Evolutionary conservation across 2,888 invertebrate genomes (phyloP).

Genomic region (Ashinkailepas kermadecensis): DNA sequence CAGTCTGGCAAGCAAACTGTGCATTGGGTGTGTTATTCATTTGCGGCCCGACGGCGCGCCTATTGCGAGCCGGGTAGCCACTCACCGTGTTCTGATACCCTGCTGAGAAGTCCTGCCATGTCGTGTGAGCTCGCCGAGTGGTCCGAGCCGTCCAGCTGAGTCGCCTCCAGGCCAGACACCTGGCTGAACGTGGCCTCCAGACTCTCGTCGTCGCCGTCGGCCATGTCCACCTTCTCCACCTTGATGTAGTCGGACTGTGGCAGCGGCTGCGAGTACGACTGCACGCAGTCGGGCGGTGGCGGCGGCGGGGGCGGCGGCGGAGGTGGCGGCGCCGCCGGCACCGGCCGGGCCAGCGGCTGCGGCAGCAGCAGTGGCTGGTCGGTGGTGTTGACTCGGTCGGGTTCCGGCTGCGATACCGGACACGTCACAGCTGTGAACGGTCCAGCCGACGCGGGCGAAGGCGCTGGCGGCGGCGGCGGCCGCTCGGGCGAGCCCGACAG

Average conservation of each 20-base stretch:
- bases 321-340: background rate
- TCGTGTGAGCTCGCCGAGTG: background rate
- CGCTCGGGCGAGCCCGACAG: background rate
- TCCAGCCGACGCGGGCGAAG: background rate
- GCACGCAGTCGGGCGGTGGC: background rate
- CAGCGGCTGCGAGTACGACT: background rate
- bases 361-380: background rate
- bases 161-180: conserved; percentile 3
- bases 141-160: background rate
- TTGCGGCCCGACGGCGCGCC: no score
- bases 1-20: background rate
- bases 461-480: background rate
- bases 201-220: background rate
- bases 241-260: background rate
- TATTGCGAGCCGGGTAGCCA: no score
- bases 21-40: background rate
- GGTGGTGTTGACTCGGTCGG: no score
- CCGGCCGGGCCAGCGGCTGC: background rate
- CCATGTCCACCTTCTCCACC: conserved; percentile 18
- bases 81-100: background rate
- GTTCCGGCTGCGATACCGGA: no score
- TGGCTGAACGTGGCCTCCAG: conserved; percentile 6
- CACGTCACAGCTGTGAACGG: no score
- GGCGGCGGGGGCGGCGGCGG: background rate
- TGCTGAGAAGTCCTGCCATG: background rate